These are phyloP conservation scores for Brachionus manjavacas DNA, from an alignment of 1,140 invertebrate species.

Conservation along the genomic window DNA sequence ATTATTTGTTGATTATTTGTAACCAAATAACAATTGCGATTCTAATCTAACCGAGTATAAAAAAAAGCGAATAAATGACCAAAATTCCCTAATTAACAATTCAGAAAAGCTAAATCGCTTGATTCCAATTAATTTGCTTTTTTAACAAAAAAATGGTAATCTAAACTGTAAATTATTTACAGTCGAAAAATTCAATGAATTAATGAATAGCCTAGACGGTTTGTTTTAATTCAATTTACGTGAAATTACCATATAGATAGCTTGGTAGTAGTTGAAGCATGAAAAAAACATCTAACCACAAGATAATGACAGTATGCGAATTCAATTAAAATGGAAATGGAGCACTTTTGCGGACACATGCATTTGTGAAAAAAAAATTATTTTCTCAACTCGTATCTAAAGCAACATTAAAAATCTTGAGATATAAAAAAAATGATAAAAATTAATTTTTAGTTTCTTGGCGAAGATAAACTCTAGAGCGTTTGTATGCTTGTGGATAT, in stretches of 20 bases:
- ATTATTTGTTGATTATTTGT: background rate
- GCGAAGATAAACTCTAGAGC: constrained; percentile 18
- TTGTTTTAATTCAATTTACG: constrained; percentile 13
- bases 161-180: constrained; percentile 22
- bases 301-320: background rate
- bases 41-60: background rate
- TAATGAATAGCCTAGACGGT: constrained; percentile 24
- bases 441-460: constrained; percentile 9
- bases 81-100: constrained; percentile 5
- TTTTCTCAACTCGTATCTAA: background rate
- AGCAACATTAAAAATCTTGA: background rate
- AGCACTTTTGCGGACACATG: background rate
- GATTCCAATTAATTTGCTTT: background rate
- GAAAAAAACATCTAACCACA: background rate
- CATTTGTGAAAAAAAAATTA: background rate
- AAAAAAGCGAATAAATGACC: background rate
- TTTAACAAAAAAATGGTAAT: background rate
- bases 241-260: constrained; percentile 20
- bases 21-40: constrained; percentile 3
- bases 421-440: constrained; percentile 9
- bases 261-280: background rate
- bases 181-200: constrained; percentile 21
- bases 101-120: constrained; percentile 18
- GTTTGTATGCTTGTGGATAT: constrained; percentile 7
- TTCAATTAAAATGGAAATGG: constrained; percentile 4